Evolutionary conservation across 2,113 vertebrate genomes (phyloP).

Genomic region (Clupea harengus): DNA sequence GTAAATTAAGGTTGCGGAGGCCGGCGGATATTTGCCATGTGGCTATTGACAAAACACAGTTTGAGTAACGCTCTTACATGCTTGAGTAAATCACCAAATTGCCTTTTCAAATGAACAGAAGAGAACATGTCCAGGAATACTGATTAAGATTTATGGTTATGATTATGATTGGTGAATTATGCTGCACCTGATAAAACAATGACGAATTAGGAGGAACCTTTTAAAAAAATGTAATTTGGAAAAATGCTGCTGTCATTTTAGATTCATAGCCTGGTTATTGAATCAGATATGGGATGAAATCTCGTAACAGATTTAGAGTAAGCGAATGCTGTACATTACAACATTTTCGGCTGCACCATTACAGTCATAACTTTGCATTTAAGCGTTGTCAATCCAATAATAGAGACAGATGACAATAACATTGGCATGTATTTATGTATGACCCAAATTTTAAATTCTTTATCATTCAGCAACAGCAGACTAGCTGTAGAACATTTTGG

Average conservation of each 20-base stretch:
- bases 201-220: slow-evolving; percentile 29
- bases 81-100: slow-evolving; percentile 32
- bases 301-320: background rate
- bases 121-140: slow-evolving; percentile 22
- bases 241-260: slow-evolving; percentile 17
- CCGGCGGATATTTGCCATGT: slow-evolving; percentile 12
- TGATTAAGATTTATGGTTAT: slow-evolving; percentile 37
- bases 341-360: background rate
- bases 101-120: slow-evolving; percentile 32
- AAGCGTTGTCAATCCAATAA: background rate
- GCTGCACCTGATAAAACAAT: slow-evolving; percentile 32
- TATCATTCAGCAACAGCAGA: background rate
- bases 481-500: background rate
- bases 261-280: slow-evolving; percentile 34
- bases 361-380: background rate
- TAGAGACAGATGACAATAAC: background rate
- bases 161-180: slow-evolving; percentile 29
- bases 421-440: background rate
- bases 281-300: background rate
- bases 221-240: background rate
- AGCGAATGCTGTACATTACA: background rate
- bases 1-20: slow-evolving; percentile 25
- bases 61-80: slow-evolving; percentile 23
- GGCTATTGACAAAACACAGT: slow-evolving; percentile 27
- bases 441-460: background rate